Evolutionary conservation across 2,888 invertebrate species (phyloP).

Genomic region (Caenorhabditis becei): DNA sequence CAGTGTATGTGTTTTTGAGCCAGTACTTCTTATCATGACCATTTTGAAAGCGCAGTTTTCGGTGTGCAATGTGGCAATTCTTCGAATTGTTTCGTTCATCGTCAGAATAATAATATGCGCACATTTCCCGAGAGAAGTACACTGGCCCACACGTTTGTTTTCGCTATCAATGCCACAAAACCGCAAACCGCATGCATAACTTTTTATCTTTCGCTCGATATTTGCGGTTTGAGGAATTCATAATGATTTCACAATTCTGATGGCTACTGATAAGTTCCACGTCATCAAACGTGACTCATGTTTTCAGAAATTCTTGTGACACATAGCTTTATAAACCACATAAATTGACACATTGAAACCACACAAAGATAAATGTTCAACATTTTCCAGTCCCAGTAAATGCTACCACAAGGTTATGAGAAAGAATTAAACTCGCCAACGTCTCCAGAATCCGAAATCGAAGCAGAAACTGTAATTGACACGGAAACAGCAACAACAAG

Average conservation of each 20-base stretch:
- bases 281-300: neutral
- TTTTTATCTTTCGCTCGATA: neutral
- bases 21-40: neutral
- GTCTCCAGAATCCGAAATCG: neutral
- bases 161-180: slow-evolving; percentile 17
- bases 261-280: neutral
- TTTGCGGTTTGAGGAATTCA: neutral
- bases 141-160: slow-evolving; percentile 5
- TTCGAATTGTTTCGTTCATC: neutral
- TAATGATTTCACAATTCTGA: neutral
- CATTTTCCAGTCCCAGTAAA: neutral
- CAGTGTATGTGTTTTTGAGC: neutral
- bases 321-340: neutral
- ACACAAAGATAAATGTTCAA: neutral
- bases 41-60: neutral
- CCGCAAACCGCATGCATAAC: slow-evolving; percentile 5
- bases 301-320: too few species aligned
- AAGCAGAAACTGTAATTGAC: neutral
- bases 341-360: neutral
- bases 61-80: neutral
- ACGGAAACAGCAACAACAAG: neutral
- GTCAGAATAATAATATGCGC: neutral
- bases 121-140: neutral
- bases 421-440: neutral
- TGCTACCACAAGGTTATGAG: neutral